phyloP scores from a whole-genome alignment of 2,113 vertebrate genomes.

The Spea multiplicata region DNA sequence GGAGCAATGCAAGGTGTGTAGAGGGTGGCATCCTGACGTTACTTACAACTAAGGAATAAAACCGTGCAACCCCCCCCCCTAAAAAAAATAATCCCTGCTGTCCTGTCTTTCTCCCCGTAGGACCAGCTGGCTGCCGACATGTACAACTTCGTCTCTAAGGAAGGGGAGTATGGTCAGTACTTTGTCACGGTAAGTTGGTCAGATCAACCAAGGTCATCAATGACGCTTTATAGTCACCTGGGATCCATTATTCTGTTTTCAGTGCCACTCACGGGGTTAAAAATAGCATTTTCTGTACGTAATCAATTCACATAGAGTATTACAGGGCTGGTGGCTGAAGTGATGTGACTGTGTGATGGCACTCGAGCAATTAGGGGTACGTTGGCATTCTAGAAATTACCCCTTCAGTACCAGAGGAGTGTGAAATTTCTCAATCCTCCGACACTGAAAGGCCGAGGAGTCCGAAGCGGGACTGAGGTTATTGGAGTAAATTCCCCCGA shows the following conservation, averaged over 20 bases:
- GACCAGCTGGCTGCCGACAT: conserved; percentile 97
- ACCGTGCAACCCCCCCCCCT: no score
- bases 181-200: conserved; percentile 82
- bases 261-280: not conserved
- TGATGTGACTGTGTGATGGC: no score
- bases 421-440: not conserved
- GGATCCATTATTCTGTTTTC: not conserved
- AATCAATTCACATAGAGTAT: no score
- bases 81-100: no score
- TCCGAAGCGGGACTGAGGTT: not conserved
- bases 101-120: conserved; percentile 56
- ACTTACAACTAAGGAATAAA: no score
- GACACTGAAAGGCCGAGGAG: not conserved
- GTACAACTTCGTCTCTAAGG: conserved; percentile 94
- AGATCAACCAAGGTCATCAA: no score
- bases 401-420: no score
- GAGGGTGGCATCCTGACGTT: no score
- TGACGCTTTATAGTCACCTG: not conserved
- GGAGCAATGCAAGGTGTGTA: conserved; percentile 91
- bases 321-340: no score
- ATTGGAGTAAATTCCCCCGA: not conserved
- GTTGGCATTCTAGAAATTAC: no score
- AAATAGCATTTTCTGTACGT: no score
- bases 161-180: conserved; percentile 88
- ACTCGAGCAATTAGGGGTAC: no score